Percentiles rank a stretch among this genome's conserved stretches.
These are phyloP conservation scores for Phytoseiulus persimilis DNA, from an alignment of 2,888 invertebrate species.

Conservation along the genomic window DNA sequence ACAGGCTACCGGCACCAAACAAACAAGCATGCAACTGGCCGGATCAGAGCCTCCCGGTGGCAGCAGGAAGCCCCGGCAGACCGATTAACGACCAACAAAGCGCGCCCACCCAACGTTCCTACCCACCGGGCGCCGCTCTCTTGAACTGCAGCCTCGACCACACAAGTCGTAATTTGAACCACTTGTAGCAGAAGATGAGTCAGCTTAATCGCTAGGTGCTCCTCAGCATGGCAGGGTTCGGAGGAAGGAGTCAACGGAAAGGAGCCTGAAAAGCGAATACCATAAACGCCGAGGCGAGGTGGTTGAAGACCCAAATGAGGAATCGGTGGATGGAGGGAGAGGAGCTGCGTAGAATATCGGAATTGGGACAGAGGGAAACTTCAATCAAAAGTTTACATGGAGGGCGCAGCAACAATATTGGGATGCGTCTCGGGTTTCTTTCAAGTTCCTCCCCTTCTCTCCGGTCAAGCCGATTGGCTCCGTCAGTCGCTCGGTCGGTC, in stretches of 20 bases:
- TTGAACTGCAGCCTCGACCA: background rate
- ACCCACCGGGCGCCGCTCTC: background rate
- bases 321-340: background rate
- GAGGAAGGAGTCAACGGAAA: background rate
- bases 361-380: background rate
- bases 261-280: background rate
- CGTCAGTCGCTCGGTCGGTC: background rate
- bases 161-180: background rate
- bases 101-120: background rate
- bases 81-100: background rate
- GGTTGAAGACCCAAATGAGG: background rate
- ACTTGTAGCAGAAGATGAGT: conserved; percentile 5
- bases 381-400: background rate
- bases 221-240: background rate
- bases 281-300: background rate
- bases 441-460: background rate
- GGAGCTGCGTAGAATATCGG: too few species aligned
- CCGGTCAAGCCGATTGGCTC: background rate
- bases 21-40: background rate
- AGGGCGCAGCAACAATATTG: background rate
- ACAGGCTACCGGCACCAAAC: background rate
- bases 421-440: background rate
- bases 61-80: background rate
- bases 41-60: background rate
- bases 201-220: conserved; percentile 5